Conservation (phyloP, 2,888 invertebrate genomes). For the Dynastes hyllus region DNA sequence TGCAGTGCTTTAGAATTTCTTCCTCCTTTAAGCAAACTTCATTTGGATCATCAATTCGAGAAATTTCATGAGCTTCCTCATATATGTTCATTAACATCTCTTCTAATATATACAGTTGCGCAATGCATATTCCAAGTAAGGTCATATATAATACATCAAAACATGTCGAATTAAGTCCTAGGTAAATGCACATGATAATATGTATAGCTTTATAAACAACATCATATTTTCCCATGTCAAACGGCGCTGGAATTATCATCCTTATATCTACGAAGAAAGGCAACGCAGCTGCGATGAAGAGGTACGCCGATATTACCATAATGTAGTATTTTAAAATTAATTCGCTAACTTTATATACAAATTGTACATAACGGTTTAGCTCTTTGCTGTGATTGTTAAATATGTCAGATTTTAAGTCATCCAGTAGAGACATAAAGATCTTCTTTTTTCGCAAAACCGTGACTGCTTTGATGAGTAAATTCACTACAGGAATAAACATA, state of each 20-base stretch:
- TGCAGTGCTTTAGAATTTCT: neutral
- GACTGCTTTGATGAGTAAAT: slow-evolving; percentile 4
- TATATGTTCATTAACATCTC: neutral
- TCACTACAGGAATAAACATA: slow-evolving; percentile 9
- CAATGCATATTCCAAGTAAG: slow-evolving; percentile 6
- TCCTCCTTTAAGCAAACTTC: neutral
- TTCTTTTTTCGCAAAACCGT: neutral
- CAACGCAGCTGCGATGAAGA: slow-evolving; percentile 14
- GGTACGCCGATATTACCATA: neutral
- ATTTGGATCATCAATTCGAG: too few relatives aligned
- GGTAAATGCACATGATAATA: slow-evolving; percentile 1
- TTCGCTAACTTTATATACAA: slow-evolving; percentile 4
- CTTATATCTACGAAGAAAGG: neutral
- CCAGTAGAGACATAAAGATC: slow-evolving; percentile 25
- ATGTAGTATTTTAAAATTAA: slow-evolving; percentile 8
- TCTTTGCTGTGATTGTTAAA: slow-evolving; percentile 39
- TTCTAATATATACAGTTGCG: slow-evolving; percentile 12
- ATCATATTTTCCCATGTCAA: slow-evolving; percentile 7
- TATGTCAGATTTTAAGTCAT: slow-evolving; percentile 26
- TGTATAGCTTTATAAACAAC: slow-evolving; percentile 34
- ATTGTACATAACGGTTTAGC: slow-evolving; percentile 29
- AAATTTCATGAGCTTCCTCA: neutral
- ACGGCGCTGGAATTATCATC: slow-evolving; percentile 21
- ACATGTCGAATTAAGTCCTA: slow-evolving; percentile 24
- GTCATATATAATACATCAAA: slow-evolving; percentile 20